phyloP scores from a whole-genome alignment of 2,797 vertebrate species.

The Mallotus villosus region DNA sequence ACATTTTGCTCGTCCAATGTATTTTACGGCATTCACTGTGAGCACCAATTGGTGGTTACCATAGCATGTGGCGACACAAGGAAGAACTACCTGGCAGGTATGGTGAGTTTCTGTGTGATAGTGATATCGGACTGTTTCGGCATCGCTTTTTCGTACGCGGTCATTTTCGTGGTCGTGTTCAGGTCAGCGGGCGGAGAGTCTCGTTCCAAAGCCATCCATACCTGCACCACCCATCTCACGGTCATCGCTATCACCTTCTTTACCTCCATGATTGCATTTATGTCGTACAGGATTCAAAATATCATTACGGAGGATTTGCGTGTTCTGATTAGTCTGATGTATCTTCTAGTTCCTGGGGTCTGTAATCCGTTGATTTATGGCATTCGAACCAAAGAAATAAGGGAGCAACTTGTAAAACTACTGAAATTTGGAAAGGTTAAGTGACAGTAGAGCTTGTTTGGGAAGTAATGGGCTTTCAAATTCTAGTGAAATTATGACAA shows the following conservation, averaged over 20 bases:
- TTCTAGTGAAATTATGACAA: too few species aligned
- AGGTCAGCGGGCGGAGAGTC: conserved; percentile 43
- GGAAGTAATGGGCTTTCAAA: too few species aligned
- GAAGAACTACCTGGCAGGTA: conserved; percentile 45
- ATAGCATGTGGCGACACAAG: conserved; percentile 49
- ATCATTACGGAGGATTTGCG: conserved; percentile 20
- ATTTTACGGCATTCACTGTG: conserved; percentile 53
- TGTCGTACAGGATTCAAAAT: conserved; percentile 23
- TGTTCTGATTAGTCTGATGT: conserved; percentile 18
- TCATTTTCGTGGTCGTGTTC: conserved; percentile 43
- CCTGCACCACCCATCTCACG: conserved; percentile 47
- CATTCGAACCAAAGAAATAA: conserved; percentile 31
- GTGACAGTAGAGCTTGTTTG: too few species aligned
- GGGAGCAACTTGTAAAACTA: conserved; percentile 23
- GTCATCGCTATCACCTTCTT: conserved; percentile 52
- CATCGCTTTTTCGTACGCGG: conserved; percentile 48
- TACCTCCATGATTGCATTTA: conserved; percentile 20
- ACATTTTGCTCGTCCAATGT: conserved; percentile 51
- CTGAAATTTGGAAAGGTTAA: conserved; percentile 11
- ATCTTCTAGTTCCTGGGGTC: conserved; percentile 27
- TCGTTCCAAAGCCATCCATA: conserved; percentile 48
- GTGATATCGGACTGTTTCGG: conserved; percentile 45
- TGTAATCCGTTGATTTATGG: conserved; percentile 37
- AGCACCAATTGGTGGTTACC: conserved; percentile 59
- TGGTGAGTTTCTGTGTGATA: conserved; percentile 49